These are phyloP conservation scores for Drosophila lacicola DNA, from an alignment of 2,888 invertebrate species.

Conservation along the genomic window DNA sequence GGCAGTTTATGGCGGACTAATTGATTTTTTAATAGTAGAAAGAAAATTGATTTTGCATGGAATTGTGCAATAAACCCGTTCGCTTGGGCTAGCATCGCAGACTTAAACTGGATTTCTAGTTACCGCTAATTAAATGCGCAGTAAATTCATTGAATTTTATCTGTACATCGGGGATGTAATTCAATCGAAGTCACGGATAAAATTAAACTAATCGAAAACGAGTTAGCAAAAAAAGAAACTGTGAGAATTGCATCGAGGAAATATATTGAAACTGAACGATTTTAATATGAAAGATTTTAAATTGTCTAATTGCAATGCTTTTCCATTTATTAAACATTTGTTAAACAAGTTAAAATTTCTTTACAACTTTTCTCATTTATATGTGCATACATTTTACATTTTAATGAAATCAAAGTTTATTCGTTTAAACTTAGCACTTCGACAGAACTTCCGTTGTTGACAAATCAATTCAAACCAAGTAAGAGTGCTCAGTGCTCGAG, in stretches of 20 bases:
- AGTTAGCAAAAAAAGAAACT: conserved; percentile 17
- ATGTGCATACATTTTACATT: too few relatives aligned
- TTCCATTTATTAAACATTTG: too few relatives aligned
- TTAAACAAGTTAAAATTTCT: too few relatives aligned
- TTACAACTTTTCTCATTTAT: too few relatives aligned
- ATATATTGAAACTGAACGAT: too few relatives aligned
- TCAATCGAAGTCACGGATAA: conserved; percentile 22
- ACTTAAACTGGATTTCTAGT: conserved; percentile 45
- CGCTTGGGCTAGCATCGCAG: background rate
- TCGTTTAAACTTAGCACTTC: too few relatives aligned
- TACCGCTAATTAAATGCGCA: conserved; percentile 43
- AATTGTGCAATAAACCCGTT: conserved; percentile 76
- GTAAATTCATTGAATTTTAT: conserved; percentile 61
- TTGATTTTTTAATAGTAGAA: conserved; percentile 72
- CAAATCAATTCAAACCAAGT: too few relatives aligned
- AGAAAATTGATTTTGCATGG: conserved; percentile 64
- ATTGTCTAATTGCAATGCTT: too few relatives aligned
- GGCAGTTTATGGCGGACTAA: conserved; percentile 59
- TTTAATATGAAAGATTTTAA: too few relatives aligned
- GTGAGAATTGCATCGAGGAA: background rate
- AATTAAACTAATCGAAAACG: conserved; percentile 24
- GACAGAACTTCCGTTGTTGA: too few relatives aligned
- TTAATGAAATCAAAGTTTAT: too few relatives aligned
- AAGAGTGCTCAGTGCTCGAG: too few relatives aligned
- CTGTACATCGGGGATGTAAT: conserved; percentile 33